A percentile compares a stretch with the other conserved stretches of the same genome.
phyloP scores from a whole-genome alignment of 2,797 vertebrate genomes.

The Hoplostethus mediterraneus region DNA sequence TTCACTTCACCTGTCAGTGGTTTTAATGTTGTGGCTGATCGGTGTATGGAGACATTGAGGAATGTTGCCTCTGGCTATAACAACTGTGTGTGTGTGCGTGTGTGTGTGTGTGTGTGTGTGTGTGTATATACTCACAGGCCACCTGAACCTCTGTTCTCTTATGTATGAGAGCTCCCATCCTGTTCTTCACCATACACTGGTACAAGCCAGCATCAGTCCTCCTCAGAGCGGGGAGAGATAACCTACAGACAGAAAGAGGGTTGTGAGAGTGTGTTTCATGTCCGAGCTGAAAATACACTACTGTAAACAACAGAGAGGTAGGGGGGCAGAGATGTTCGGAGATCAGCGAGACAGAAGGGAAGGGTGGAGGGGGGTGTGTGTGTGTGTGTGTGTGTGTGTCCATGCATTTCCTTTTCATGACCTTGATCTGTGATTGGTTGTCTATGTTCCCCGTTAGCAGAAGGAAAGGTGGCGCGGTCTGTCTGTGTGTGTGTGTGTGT shows the following conservation, averaged over 20 bases:
- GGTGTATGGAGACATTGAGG: too few relatives aligned
- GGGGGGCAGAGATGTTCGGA: conserved; percentile 13
- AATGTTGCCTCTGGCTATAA: neutral
- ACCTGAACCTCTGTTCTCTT: conserved; percentile 91
- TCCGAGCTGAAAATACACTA: conserved; percentile 6
- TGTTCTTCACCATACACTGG: conserved; percentile 93
- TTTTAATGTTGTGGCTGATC: too few relatives aligned
- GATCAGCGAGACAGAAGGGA: conserved; percentile 26
- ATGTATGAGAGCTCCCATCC: conserved; percentile 93
- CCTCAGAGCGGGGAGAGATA: conserved; percentile 86
- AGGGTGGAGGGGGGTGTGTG: conserved; percentile 45
- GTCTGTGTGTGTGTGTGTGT: conserved; percentile 1
- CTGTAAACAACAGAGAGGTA: neutral
- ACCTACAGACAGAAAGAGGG: conserved; percentile 76
- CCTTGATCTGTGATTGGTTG: conserved; percentile 60
- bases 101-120: conserved; percentile 1
- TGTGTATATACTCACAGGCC: conserved; percentile 89
- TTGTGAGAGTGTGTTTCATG: conserved; percentile 3
- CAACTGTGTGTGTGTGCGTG: neutral
- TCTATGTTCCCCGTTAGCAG: conserved; percentile 47
- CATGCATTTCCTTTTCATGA: conserved; percentile 38
- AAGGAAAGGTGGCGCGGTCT: conserved; percentile 36
- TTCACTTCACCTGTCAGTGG: too few relatives aligned
- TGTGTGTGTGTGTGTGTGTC: conserved; percentile 52
- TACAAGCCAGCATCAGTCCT: conserved; percentile 90